Conservation (phyloP, 2,113 vertebrate genomes). For the Apus apus region DNA sequence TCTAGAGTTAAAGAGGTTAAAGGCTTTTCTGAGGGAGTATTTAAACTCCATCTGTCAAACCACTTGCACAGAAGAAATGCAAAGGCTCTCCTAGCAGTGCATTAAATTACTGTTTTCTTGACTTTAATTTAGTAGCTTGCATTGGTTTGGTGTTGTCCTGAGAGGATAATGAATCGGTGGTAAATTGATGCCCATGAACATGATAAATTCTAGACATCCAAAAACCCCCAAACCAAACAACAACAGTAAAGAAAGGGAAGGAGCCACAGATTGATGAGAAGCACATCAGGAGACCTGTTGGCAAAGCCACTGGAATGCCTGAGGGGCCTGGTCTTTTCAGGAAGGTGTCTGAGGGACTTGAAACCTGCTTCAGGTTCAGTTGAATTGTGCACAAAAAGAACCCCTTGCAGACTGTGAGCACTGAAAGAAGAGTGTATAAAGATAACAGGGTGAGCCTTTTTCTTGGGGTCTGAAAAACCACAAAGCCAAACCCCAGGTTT, state of each 20-base stretch:
- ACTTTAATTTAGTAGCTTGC: neutral
- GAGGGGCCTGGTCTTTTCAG: neutral
- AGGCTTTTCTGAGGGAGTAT: conserved; percentile 14
- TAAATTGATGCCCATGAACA: neutral
- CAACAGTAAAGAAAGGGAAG: neutral
- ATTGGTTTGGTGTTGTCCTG: neutral
- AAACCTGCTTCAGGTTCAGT: neutral
- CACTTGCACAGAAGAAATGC: neutral
- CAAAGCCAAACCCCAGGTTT: neutral
- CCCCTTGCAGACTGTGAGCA: neutral
- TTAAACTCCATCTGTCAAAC: conserved; percentile 50
- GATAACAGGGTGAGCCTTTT: neutral
- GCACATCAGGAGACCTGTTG: neutral
- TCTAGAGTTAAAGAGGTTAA: conserved; percentile 50
- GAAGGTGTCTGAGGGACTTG: neutral
- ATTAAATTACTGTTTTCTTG: neutral
- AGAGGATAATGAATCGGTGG: neutral
- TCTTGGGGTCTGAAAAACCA: neutral
- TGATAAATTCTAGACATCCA: neutral
- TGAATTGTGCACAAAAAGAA: neutral
- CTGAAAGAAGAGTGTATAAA: neutral
- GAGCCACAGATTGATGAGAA: neutral
- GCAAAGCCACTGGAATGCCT: neutral
- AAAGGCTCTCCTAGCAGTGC: neutral
- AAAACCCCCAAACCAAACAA: neutral